Base-by-base conservation (phyloP, 2,797 vertebrate species). In the Scolopax rusticola region DNA sequence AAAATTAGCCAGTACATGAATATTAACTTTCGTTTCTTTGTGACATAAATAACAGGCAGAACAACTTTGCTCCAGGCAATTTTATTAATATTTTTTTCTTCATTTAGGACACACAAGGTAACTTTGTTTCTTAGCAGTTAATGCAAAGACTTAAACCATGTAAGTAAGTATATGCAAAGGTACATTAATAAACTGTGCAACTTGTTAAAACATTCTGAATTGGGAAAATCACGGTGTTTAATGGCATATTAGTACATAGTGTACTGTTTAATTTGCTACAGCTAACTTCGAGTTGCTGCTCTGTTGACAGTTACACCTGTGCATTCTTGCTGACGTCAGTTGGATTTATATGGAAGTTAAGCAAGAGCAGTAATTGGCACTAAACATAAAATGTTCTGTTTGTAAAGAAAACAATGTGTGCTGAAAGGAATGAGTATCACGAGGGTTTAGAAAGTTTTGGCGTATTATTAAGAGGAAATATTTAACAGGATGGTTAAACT, bases 351-450 rank as follows among this genome's bases (percentile, higher is more conserved):
- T 92, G 89, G 51, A 83, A 80, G 75, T 89, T 82, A 73, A 84
- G 43, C 87, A 93, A 95, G 89, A 85, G 79, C 60, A 70, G 71
- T 88, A 88, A 84, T 12, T 90, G 84, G 54, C 86, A 85, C 54
- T 84, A 78, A 94, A 76, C 45, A 50, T 84, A 38, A 94, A 94
- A 74, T 79, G 38, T 78, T 95, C 84, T 96, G 83, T 92, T 97
- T 95, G 83, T 54, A 89, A 89, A 96, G 93, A 94, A 96, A 97
- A 96, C 91, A 95, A 60, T 53, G 57, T 65, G 81, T 92, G 67
- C 78, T 88, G 87, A 79, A 89, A 86, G 84, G 85, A 95, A 95
- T 86, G 77, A 84, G 45, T 79, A 85, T 79, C 74, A 85, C 70
- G 88, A 91, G n/a, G 27, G 59, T 89, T 94, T 95, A 57, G 80